Conservation (phyloP, 2,113 vertebrate genomes). For the Phrynocephalus versicolor region DNA sequence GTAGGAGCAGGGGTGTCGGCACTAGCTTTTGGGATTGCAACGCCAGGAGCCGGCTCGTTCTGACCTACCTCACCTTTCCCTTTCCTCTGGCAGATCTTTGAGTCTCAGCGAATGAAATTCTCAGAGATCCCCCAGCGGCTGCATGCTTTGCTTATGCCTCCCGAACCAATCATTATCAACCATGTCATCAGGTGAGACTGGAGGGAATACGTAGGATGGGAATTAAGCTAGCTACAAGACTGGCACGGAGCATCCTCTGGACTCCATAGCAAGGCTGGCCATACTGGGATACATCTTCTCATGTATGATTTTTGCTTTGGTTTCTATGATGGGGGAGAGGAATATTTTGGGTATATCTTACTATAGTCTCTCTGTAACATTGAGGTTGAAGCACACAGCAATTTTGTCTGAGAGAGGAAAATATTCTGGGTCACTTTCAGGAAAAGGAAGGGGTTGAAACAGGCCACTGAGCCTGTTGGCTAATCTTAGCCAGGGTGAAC, state of each 20-base stretch:
- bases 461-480: neutral
- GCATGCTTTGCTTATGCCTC: slow-evolving; percentile 97
- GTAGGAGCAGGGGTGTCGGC: slow-evolving; percentile 49
- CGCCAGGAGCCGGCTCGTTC: fast-evolving
- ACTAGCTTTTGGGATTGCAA: fast-evolving
- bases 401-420: neutral
- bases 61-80: neutral
- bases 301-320: neutral
- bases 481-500: neutral
- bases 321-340: neutral
- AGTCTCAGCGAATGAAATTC: slow-evolving; percentile 90
- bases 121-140: slow-evolving; percentile 89
- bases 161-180: slow-evolving; percentile 99
- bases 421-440: neutral
- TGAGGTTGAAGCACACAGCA: neutral
- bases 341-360: neutral
- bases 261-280: no score
- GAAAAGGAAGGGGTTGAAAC: neutral
- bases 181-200: slow-evolving; percentile 92
- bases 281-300: neutral
- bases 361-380: neutral
- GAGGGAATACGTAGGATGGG: neutral
- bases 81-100: slow-evolving; percentile 80
- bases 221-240: neutral
- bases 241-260: neutral